Evolutionary conservation across 2,113 vertebrate species (phyloP).

Genomic region (Oenanthe melanoleuca): DNA sequence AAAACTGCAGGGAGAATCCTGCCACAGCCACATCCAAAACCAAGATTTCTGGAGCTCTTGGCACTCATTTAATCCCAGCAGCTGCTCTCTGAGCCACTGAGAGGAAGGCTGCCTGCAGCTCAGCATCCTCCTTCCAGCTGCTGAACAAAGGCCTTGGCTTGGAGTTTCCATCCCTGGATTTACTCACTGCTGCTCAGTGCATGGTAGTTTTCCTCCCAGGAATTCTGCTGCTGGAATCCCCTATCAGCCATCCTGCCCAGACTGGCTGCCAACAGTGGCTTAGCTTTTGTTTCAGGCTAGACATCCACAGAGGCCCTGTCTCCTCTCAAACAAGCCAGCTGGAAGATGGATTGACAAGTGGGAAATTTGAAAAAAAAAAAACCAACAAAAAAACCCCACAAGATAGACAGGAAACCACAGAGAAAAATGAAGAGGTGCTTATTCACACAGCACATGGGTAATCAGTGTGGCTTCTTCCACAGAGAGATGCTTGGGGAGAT

Average conservation of each 20-base stretch:
- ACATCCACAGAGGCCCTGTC: neutral
- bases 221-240: neutral
- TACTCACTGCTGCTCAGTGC: neutral
- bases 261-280: neutral
- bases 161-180: neutral
- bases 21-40: neutral
- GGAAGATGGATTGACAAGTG: neutral
- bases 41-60: neutral
- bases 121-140: neutral
- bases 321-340: neutral
- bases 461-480: neutral
- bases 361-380: neutral
- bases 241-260: neutral
- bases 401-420: neutral
- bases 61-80: neutral
- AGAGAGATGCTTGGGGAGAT: neutral
- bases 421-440: neutral
- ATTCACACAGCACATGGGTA: neutral
- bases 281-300: constrained; percentile 24
- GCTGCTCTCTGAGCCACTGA: neutral
- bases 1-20: neutral
- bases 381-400: neutral
- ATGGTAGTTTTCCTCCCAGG: neutral
- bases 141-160: neutral
- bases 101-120: neutral